phyloP scores from a whole-genome alignment of 2,113 vertebrate genomes.

The Channa maculata region DNA sequence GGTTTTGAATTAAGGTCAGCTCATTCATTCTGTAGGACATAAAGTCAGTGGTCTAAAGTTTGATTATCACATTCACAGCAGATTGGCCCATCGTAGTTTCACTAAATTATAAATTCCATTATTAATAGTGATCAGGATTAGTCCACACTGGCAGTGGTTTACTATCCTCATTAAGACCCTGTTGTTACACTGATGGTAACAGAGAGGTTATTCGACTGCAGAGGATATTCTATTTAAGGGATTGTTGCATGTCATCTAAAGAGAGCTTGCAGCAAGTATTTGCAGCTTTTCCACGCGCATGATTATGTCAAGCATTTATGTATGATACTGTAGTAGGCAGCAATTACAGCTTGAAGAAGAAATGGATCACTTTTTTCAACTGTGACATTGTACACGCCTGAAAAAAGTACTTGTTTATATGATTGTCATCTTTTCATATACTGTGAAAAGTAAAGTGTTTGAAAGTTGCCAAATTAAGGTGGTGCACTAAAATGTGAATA shows the following conservation, averaged over 20 bases:
- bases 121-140: constrained; percentile 6
- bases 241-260: constrained; percentile 33
- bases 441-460: constrained; percentile 25
- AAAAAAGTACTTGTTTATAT: constrained; percentile 49
- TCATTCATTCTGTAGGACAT: no score
- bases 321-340: constrained; percentile 27
- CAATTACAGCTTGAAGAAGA: constrained; percentile 55
- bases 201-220: constrained; percentile 27
- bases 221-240: constrained; percentile 32
- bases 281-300: constrained; percentile 39
- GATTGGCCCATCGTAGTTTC: constrained; percentile 4
- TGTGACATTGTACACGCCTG: constrained; percentile 45
- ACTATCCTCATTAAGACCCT: constrained; percentile 4
- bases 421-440: constrained; percentile 48
- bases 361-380: constrained; percentile 30
- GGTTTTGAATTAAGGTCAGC: no score
- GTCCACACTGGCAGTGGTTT: not conserved
- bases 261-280: constrained; percentile 29
- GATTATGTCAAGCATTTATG: constrained; percentile 53
- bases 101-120: constrained; percentile 27
- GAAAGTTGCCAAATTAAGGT: constrained; percentile 2
- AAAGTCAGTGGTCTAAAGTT: no score
- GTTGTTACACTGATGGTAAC: constrained; percentile 5
- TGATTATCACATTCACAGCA: not conserved
- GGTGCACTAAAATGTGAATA: not conserved